Evolutionary conservation across 1,140 invertebrate species (phyloP).

Genomic region (Euura lappo): DNA sequence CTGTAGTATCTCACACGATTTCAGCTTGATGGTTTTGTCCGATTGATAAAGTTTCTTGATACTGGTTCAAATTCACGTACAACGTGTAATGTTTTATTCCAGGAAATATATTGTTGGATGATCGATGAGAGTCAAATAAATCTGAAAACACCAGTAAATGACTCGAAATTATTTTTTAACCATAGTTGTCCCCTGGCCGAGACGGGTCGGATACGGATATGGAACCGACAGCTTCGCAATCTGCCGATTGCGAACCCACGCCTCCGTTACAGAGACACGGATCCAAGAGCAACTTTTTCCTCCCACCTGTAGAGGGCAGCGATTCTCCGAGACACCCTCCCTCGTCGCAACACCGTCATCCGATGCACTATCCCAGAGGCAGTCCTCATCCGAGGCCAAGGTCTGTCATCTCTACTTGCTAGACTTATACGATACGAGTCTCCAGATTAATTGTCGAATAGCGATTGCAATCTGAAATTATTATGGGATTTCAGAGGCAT

Average conservation of each 20-base stretch:
- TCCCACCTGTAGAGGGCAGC: slow-evolving; percentile 69
- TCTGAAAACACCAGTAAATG: neutral
- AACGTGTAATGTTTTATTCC: neutral
- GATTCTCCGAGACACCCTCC: slow-evolving; percentile 69
- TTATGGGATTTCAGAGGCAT: slow-evolving; percentile 55
- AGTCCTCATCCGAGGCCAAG: slow-evolving; percentile 79
- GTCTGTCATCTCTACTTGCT: slow-evolving; percentile 39
- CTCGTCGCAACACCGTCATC: slow-evolving; percentile 58
- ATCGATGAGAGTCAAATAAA: neutral
- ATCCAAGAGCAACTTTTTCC: slow-evolving; percentile 91
- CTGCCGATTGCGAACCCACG: slow-evolving; percentile 92
- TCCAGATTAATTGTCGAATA: slow-evolving; percentile 9
- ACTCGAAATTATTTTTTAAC: slow-evolving; percentile 15
- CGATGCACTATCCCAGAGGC: slow-evolving; percentile 70
- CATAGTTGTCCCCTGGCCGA: slow-evolving; percentile 78
- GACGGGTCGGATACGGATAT: slow-evolving; percentile 80
- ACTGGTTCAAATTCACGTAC: neutral
- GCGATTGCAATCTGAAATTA: neutral
- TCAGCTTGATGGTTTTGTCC: too few relatives aligned
- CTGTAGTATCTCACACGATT: too few relatives aligned
- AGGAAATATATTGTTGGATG: neutral
- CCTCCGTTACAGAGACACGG: slow-evolving; percentile 88
- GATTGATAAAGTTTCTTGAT: too few relatives aligned
- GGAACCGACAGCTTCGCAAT: slow-evolving; percentile 86
- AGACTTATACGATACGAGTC: neutral